Evolutionary conservation across 2,888 invertebrate species (phyloP).

Genomic region (Lottia gigantea): DNA sequence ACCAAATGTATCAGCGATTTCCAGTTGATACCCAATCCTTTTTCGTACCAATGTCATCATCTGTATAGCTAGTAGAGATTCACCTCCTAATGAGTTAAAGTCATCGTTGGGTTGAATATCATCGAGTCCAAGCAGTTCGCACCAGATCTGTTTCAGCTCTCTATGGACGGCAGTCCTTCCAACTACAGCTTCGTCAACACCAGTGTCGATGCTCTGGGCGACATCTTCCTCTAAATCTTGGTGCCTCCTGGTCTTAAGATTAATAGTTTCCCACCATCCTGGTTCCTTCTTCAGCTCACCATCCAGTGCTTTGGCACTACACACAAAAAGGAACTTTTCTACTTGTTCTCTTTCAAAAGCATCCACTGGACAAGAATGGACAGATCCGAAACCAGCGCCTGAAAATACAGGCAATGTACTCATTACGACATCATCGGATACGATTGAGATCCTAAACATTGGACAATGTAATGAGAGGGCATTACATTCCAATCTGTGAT

Average conservation of each 20-base stretch:
- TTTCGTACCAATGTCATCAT: slow-evolving; percentile 22
- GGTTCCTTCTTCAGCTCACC: not conserved
- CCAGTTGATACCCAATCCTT: slow-evolving; percentile 18
- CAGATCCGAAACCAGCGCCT: slow-evolving; percentile 1
- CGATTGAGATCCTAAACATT: too few species aligned
- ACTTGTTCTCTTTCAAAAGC: slow-evolving; percentile 1
- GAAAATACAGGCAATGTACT: not conserved
- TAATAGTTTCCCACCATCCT: slow-evolving; percentile 5
- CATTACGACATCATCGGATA: too few species aligned
- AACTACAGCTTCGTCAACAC: not conserved
- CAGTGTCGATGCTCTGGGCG: not conserved
- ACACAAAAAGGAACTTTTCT: not conserved
- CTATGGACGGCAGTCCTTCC: slow-evolving; percentile 10
- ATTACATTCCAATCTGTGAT: too few species aligned
- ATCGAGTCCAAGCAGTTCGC: slow-evolving; percentile 16
- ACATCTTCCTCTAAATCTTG: not conserved
- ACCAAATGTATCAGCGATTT: slow-evolving; percentile 23
- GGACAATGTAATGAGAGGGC: too few species aligned
- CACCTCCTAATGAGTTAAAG: slow-evolving; percentile 18
- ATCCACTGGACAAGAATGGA: not conserved
- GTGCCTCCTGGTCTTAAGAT: not conserved
- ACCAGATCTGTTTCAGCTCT: slow-evolving; percentile 21
- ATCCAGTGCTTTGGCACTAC: not conserved
- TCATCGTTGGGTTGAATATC: slow-evolving; percentile 19
- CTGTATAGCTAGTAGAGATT: slow-evolving; percentile 22